These are phyloP conservation scores for Drosophila asahinai DNA, from an alignment of 1,140 invertebrate species.

Conservation along the genomic window DNA sequence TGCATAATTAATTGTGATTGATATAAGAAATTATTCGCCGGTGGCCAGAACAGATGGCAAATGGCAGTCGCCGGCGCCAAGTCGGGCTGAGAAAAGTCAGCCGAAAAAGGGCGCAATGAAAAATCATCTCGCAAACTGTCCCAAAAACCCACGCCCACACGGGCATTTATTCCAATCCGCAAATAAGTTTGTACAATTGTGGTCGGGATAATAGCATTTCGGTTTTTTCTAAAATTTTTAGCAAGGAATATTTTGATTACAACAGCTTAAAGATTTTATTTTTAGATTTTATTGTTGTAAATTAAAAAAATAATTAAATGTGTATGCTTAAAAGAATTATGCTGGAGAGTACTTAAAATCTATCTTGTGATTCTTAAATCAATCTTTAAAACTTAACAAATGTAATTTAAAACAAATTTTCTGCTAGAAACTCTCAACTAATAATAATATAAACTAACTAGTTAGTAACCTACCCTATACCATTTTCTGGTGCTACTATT, in stretches of 20 bases:
- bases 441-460: too few species aligned
- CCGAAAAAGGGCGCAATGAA: slow-evolving; percentile 68
- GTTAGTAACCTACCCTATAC: too few species aligned
- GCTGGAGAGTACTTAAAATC: not conserved
- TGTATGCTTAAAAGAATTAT: not conserved
- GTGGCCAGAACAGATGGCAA: slow-evolving; percentile 65
- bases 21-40: slow-evolving; percentile 78
- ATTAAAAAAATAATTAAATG: not conserved
- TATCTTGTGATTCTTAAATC: not conserved
- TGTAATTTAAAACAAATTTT: not conserved
- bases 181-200: not conserved
- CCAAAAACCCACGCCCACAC: slow-evolving; percentile 45
- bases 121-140: slow-evolving; percentile 61
- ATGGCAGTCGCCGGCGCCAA: slow-evolving; percentile 6
- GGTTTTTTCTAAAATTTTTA: too few species aligned
- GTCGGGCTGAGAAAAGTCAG: slow-evolving; percentile 30
- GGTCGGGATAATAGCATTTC: not conserved
- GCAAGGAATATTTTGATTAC: not conserved
- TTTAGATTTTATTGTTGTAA: not conserved
- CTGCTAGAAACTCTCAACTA: not conserved
- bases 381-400: not conserved
- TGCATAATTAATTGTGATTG: slow-evolving; percentile 82
- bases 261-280: not conserved
- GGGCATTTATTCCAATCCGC: slow-evolving; percentile 32
- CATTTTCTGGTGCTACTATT: not conserved